A percentile compares a stretch with the other conserved stretches of the same genome.
phyloP scores from a whole-genome alignment of 2,888 invertebrate species.

The Cerceris rybyensis region DNA sequence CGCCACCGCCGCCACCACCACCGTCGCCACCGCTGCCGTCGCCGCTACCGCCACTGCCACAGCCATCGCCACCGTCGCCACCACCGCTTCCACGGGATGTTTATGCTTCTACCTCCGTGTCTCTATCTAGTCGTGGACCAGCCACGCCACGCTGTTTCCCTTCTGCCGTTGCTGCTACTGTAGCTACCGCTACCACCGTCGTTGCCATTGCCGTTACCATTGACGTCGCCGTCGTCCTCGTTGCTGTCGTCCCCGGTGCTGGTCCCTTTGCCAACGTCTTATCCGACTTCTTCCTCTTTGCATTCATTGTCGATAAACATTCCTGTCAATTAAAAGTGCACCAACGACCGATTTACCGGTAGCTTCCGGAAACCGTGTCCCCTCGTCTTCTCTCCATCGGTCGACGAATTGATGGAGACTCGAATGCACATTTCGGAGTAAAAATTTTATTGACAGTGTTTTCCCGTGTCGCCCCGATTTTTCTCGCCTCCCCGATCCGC shows the following conservation, averaged over 20 bases:
- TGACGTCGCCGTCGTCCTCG: constrained; percentile 25
- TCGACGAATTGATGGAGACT: constrained; percentile 3
- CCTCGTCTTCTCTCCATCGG: background rate
- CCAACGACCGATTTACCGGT: constrained; percentile 74
- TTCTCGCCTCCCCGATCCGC: too few relatives aligned
- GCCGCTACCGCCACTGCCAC: constrained; percentile 55
- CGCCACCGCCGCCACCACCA: constrained; percentile 46
- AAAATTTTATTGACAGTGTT: too few relatives aligned
- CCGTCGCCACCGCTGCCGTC: constrained; percentile 58
- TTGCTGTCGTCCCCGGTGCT: constrained; percentile 28
- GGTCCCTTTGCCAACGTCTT: constrained; percentile 44
- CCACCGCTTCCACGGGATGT: constrained; percentile 67
- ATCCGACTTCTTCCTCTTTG: constrained; percentile 61
- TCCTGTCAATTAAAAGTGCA: constrained; percentile 81
- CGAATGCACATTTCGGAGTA: constrained; percentile 2
- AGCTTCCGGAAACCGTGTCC: constrained; percentile 27
- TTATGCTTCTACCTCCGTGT: constrained; percentile 78
- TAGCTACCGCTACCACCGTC: constrained; percentile 26
- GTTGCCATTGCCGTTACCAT: constrained; percentile 12
- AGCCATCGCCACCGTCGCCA: constrained; percentile 7
- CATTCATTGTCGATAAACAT: constrained; percentile 80
- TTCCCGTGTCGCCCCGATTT: too few relatives aligned
- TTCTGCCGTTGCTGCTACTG: constrained; percentile 62
- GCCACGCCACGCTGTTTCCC: constrained; percentile 57
- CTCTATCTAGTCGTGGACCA: constrained; percentile 76